Base-by-base conservation (phyloP, 2,113 vertebrate genomes). In the Piprites chloris region DNA sequence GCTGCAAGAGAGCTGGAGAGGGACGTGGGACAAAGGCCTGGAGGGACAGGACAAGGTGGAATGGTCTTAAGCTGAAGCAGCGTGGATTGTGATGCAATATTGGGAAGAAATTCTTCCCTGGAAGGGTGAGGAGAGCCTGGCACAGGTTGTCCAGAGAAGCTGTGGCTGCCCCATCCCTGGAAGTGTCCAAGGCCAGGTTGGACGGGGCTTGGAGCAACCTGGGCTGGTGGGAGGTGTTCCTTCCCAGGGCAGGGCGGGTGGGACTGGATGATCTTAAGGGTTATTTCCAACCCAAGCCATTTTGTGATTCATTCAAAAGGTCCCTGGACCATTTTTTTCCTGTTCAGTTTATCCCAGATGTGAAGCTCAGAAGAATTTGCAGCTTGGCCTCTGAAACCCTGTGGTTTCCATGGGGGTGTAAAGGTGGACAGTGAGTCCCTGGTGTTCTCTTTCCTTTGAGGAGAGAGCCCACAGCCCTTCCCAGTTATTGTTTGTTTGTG, bases 81-180 rank as follows among this genome's bases (percentile, higher is more conserved):
- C 11, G 9, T 6, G 30, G 37, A 28, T 22, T 0, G 9, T 8
- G 46, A 4, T 65, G 28, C 18, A n/a, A 33, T 11, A 4, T 9
- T 9, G 13, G n/a, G 69, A 4, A 65, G 52, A 33, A 55, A 55
- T 55, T 11, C 7, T 5, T 78, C 18, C 17, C 27, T 59, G 26
- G 1, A 49, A 72, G 68, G 68, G 35, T 53, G 49, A n/a, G 7
- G 0, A 72, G 68, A 35, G 35, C 35, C 68, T 71, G 68, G 68
- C 35, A 23, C 35, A 53, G 21, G n/a, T 4, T 52, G 19, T 20
- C 49, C 49, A 53, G 68, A 72, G 49, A 2, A 72, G 68, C 69
- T 71, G 68, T 17, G 49, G 49, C 68, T 53, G 28, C 37, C 11
- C 69, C 69, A 72, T 32, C 69, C 50, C 69, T 72, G 69, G 50